Base-by-base conservation (phyloP, 2,888 invertebrate species). In the Polyommatus iphigenia region DNA sequence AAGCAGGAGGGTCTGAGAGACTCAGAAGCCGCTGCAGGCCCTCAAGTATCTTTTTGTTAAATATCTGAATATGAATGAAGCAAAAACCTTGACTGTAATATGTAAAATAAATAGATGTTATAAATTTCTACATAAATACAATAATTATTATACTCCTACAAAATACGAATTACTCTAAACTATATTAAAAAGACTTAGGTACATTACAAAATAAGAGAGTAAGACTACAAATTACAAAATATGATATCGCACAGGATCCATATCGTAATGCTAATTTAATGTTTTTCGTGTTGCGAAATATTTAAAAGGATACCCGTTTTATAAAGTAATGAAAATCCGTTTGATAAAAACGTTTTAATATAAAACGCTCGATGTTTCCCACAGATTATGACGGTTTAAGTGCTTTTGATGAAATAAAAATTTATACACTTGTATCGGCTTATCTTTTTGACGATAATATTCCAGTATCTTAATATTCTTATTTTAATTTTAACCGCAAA, bases 361-460 rank as follows among this genome's bases (percentile, higher is more conserved):
- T 32, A 67, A 67, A 67, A 32, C 67, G 67, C 67, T 67, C 7
- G 67, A 67, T 67, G 67, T 32, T 67, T 67, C 67, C 67, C 67
- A 67, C 67, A 32, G 67, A 67, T 67, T 67, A 32, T 67, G 67
- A 67, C 29, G 67, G 67, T 29, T 18, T 67, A 67, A 67, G 67
- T 67, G 67, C 67, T 67, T 67, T 29, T 67, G 67, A 67, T 67
- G 20, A 67, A 77, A 50, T 76, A 76, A 67, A 71, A 67, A 76
- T 67, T 15, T 67, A 67, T 32, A 67, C 18, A 18, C 29, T 32
- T 67, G 67, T 67, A 67, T 67, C 67, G 2, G 67, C 1, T 67
- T 67, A 67, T 67, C 67, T 67, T 67, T 67, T 67, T 32, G 67
- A 32, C 29, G 2, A 67, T 29, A 67, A 32, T 62, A 24, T 62